A percentile compares a stretch with the other conserved stretches of the same genome.
These are phyloP conservation scores for Mechanitis messenoides DNA, from an alignment of 2,888 invertebrate genomes.

Conservation along the genomic window DNA sequence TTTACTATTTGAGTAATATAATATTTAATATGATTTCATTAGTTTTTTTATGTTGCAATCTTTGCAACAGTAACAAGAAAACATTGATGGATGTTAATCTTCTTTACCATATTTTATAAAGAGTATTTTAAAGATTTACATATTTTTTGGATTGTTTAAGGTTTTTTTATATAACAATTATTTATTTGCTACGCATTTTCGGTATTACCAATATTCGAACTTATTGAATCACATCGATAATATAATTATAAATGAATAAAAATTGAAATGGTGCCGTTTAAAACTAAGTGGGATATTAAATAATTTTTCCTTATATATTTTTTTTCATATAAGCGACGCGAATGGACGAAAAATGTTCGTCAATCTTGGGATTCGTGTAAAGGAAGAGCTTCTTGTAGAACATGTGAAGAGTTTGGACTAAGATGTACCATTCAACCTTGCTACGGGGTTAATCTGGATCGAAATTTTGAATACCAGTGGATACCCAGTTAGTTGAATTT, in stretches of 20 bases:
- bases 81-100: too few species aligned
- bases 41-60: too few species aligned
- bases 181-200: too few species aligned
- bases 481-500: slow-evolving; percentile 51
- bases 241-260: neutral
- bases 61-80: too few species aligned
- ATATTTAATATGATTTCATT: too few species aligned
- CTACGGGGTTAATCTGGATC: slow-evolving; percentile 65
- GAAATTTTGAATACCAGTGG: slow-evolving; percentile 73
- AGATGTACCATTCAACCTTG: slow-evolving; percentile 58
- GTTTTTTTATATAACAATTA: too few species aligned
- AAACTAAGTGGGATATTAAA: neutral
- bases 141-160: too few species aligned
- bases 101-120: too few species aligned
- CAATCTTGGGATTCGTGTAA: slow-evolving; percentile 60
- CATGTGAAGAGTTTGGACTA: slow-evolving; percentile 52
- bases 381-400: slow-evolving; percentile 45
- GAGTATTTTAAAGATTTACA: too few species aligned
- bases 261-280: neutral
- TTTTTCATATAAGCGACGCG: slow-evolving; percentile 44
- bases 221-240: too few species aligned
- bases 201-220: too few species aligned
- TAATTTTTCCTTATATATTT: slow-evolving; percentile 7
- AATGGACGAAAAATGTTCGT: slow-evolving; percentile 64
- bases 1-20: too few species aligned